Evolutionary conservation across 2,113 vertebrate species (phyloP), one percentile per base, ranked within the genome.

Genomic region (Passer montanus): DNA sequence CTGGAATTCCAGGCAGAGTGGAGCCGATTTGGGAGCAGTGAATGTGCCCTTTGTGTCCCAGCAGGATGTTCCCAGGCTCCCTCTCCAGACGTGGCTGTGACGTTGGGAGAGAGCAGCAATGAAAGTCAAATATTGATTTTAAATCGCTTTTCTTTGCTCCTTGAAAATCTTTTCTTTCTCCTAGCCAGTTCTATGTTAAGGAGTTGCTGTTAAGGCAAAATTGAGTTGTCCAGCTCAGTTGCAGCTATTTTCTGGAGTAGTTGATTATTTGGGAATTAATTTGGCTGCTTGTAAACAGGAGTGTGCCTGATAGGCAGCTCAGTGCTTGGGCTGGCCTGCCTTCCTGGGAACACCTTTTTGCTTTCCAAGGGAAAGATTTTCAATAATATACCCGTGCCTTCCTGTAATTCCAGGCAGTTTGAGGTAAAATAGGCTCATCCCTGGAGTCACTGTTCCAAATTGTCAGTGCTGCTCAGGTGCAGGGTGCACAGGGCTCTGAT

Each of bases 31-130:
- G 75, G 78, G 64, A 26, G 63, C 74, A 31, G 37, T 41, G 72
- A 76, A 41, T 33, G 75, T 80, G 60, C 68, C 77, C 52, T 9
- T 78, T 94, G 92, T 95, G 66, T 52, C 28, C 39, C 24, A 24
- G 14, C 87, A 91, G 93, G 78, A 80, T 78, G 80, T 91, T 50
- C 58, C 77, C 73, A 55, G 74, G 58, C 84, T 84, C 15, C 27
- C 73, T 43, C 56, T 50, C 35, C 63, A 67, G 43, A 13, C 49
- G 20, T 67, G 84, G 13, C 44, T 46, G 1, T 74, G 73, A 19
- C 4, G 11, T 27, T 27, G 64, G 74, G 37, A 33, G 62, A 72
- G 84, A 70, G 30, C 81, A 72, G 69, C 60, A 22, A 20, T n/a
- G 52, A 47, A 84, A 87, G 62, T 50, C 78, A 85, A 44, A 75